A percentile compares a stretch with the other conserved stretches of the same genome.
phyloP scores from a whole-genome alignment of 2,797 vertebrate species.

The Hyperoplus lanceolatus region DNA sequence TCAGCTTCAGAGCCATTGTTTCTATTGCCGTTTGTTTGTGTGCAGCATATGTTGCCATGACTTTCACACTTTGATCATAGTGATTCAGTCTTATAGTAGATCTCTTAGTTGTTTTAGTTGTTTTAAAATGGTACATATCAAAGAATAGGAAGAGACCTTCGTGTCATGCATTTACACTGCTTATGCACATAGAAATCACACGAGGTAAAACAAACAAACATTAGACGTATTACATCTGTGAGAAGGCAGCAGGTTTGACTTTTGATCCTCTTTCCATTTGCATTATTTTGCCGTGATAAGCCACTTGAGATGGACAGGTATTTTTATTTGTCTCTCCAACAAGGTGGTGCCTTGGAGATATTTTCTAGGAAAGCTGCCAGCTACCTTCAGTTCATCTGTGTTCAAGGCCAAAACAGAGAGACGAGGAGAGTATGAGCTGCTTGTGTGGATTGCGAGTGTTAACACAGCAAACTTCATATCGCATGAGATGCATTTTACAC shows the following conservation, averaged over 20 bases:
- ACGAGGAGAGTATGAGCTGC: constrained; percentile 2
- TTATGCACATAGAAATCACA: constrained; percentile 1
- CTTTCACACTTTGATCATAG: constrained; percentile 26
- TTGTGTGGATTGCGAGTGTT: constrained; percentile 6
- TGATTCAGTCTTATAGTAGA: constrained; percentile 16
- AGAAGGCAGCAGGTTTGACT: constrained; percentile 25
- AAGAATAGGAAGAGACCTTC: background rate
- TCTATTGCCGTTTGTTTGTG: background rate
- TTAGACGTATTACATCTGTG: constrained; percentile 55
- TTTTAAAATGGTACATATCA: constrained; percentile 28
- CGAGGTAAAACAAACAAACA: constrained; percentile 46
- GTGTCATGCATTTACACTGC: background rate
- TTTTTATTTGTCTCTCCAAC: constrained; percentile 43
- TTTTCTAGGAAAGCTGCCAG: constrained; percentile 53
- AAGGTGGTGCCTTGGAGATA: constrained; percentile 22
- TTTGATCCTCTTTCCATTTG: constrained; percentile 56
- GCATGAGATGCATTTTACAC: background rate
- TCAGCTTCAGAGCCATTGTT: background rate
- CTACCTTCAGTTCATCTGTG: constrained; percentile 32
- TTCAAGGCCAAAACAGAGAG: constrained; percentile 20
- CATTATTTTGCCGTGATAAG: constrained; percentile 63
- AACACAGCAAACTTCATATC: constrained; percentile 31
- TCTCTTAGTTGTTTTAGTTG: constrained; percentile 4
- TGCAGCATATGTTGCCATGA: background rate
- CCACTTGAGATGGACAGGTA: constrained; percentile 53